Conservation (phyloP, 2,888 invertebrate genomes). For the Epistrophe grossulariae region DNA sequence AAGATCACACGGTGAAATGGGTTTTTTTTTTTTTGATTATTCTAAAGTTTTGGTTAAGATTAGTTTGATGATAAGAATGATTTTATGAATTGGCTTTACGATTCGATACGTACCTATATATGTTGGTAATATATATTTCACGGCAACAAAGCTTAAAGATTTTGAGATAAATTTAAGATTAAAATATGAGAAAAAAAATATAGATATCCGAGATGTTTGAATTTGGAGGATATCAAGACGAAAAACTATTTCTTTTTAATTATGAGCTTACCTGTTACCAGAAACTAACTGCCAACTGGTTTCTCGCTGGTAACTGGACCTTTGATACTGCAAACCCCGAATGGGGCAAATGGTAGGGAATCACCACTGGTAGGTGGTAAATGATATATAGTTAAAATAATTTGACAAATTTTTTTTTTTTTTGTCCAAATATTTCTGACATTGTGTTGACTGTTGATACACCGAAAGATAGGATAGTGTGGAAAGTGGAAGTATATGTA, state of each 20-base stretch:
- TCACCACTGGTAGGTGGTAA: no score
- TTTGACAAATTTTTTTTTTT: no score
- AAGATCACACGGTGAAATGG: slow-evolving; percentile 32
- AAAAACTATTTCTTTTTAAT: not conserved
- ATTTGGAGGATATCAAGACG: not conserved
- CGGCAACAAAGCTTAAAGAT: slow-evolving; percentile 48
- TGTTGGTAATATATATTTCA: slow-evolving; percentile 32
- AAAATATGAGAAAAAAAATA: not conserved
- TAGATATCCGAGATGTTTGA: slow-evolving; percentile 7
- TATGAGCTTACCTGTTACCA: not conserved
- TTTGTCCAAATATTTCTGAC: no score
- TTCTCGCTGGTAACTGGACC: no score
- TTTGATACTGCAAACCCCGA: no score
- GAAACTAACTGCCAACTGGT: no score
- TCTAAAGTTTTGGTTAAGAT: slow-evolving; percentile 35
- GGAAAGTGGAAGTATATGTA: no score
- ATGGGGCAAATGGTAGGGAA: no score
- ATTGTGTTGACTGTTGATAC: no score
- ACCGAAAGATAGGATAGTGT: no score
- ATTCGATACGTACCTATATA: not conserved
- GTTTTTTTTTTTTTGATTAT: not conserved
- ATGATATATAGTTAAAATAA: no score
- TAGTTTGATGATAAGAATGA: slow-evolving; percentile 42
- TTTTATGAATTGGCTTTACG: slow-evolving; percentile 60
- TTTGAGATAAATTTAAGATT: slow-evolving; percentile 20